Conservation (phyloP, 2,888 invertebrate species). For the Dendrolimus houi region DNA sequence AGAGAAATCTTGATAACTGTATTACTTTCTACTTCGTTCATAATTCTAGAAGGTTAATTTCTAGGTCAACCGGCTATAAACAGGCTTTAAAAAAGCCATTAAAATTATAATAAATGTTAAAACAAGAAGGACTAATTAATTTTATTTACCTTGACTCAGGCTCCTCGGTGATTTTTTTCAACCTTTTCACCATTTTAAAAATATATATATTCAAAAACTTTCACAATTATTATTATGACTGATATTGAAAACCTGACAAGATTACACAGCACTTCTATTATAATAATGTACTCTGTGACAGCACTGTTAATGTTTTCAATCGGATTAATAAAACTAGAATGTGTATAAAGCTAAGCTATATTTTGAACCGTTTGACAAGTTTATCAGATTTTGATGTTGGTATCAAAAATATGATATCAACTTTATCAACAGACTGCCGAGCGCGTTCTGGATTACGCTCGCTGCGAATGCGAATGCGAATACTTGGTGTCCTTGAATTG, state of each 20-base stretch:
- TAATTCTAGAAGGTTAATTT: neutral
- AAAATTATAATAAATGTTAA: neutral
- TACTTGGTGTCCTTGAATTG: neutral
- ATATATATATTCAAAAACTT: neutral
- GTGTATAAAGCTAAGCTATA: neutral
- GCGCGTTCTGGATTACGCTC: neutral
- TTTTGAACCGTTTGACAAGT: neutral
- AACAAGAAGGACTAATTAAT: neutral
- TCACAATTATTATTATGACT: no score
- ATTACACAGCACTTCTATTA: no score
- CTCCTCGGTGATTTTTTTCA: neutral
- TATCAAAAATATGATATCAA: neutral
- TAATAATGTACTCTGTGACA: no score
- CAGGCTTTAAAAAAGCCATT: neutral
- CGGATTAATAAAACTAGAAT: neutral
- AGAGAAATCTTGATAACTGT: neutral
- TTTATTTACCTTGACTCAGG: neutral
- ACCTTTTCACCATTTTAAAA: neutral
- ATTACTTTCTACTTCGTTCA: neutral
- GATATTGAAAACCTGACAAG: no score
- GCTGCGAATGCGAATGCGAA: neutral
- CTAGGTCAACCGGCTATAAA: neutral
- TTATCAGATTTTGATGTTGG: neutral
- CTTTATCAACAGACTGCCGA: neutral
- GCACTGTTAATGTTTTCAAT: neutral